phyloP scores from a whole-genome alignment of 1,140 invertebrate genomes.

The Lucilia cuprina region DNA sequence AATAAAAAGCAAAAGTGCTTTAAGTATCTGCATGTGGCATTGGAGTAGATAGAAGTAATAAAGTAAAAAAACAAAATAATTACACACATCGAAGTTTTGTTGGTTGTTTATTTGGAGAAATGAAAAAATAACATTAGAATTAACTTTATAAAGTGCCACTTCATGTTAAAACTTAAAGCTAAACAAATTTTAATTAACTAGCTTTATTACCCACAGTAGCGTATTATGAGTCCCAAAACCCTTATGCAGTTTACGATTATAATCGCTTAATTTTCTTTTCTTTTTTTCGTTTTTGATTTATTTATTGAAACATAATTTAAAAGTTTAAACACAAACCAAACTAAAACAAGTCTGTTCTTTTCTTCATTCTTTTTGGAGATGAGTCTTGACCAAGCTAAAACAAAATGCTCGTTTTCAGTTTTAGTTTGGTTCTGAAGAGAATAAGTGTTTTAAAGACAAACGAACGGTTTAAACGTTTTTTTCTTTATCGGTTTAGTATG shows the following conservation, averaged over 20 bases:
- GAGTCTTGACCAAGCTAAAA: slow-evolving; percentile 14
- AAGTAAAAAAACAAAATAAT: neutral
- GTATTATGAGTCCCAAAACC: neutral
- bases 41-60: neutral
- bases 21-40: neutral
- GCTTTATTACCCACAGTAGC: neutral
- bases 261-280: neutral
- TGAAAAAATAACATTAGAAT: too few species aligned
- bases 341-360: neutral
- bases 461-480: neutral
- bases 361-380: neutral
- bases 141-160: neutral
- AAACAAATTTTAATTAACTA: neutral
- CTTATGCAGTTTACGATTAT: slow-evolving; percentile 2
- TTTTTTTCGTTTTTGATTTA: neutral
- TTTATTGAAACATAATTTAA: slow-evolving; percentile 20
- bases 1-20: slow-evolving; percentile 3
- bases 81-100: neutral
- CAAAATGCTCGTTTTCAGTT: slow-evolving; percentile 8
- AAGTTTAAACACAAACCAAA: slow-evolving; percentile 19
- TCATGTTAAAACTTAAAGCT: neutral
- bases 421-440: slow-evolving; percentile 16
- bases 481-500: neutral
- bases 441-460: neutral
- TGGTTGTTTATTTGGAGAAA: neutral